Percentiles rank a stretch among this genome's conserved stretches.
Evolutionary conservation across 1,140 invertebrate species (phyloP).

Genomic region (Marisa cornuarietis): DNA sequence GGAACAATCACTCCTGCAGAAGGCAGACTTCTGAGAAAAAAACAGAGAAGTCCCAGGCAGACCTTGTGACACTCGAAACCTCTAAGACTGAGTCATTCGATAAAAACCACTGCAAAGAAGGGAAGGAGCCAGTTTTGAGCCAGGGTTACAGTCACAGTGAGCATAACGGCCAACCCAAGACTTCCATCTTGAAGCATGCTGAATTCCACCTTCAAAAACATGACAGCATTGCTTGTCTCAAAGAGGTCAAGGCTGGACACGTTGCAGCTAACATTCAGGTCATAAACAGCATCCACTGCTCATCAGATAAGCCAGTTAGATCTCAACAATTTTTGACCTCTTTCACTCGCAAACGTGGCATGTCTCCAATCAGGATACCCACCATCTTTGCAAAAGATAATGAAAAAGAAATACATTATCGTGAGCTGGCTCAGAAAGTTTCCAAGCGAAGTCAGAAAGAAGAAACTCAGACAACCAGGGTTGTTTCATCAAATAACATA

Average conservation of each 20-base stretch:
- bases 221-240: conserved; percentile 53
- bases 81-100: background rate
- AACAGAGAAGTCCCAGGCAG: background rate
- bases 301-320: conserved; percentile 36
- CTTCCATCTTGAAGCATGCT: conserved; percentile 42
- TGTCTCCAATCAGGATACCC: conserved; percentile 54
- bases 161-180: background rate
- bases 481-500: conserved; percentile 2
- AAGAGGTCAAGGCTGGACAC: conserved; percentile 43
- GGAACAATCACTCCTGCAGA: background rate
- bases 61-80: background rate
- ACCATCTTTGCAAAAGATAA: conserved; percentile 49
- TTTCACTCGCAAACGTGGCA: conserved; percentile 39
- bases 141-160: background rate
- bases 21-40: conserved; percentile 16
- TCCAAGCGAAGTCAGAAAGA: background rate
- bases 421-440: conserved; percentile 27
- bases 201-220: conserved; percentile 45
- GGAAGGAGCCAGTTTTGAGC: background rate
- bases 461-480: no score
- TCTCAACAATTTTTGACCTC: conserved; percentile 50
- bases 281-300: conserved; percentile 34
- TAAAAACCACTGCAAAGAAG: background rate
- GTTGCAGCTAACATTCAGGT: conserved; percentile 46
- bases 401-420: conserved; percentile 24